Conservation (phyloP, 2,797 vertebrate genomes). For the Poeciliopsis infans region DNA sequence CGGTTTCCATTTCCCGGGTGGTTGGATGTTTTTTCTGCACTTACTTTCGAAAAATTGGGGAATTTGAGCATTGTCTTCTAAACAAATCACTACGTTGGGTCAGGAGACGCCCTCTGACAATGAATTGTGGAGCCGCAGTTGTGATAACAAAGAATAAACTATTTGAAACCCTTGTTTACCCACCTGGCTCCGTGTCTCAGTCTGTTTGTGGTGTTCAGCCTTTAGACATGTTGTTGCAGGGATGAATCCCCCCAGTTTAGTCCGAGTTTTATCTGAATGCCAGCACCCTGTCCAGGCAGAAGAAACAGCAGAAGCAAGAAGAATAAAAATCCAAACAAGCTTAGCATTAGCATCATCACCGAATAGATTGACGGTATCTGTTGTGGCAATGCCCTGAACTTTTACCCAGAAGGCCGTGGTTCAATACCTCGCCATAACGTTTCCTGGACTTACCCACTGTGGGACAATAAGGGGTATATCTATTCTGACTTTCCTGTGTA, state of each 20-base stretch:
- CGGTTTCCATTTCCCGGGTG: conserved; percentile 66
- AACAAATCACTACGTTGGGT: conserved; percentile 63
- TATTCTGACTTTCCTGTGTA: conserved; percentile 17
- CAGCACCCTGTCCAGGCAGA: background rate
- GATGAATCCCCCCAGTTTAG: conserved; percentile 28
- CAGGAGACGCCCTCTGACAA: conserved; percentile 52
- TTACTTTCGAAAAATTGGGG: conserved; percentile 80
- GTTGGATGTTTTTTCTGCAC: conserved; percentile 80
- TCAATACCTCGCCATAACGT: no score
- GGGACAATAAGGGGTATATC: no score
- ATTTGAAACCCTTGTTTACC: conserved; percentile 80
- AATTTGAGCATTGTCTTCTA: conserved; percentile 71
- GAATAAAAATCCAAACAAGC: background rate
- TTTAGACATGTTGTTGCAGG: background rate
- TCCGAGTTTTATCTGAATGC: conserved; percentile 1
- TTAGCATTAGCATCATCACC: conserved; percentile 22
- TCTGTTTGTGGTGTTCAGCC: conserved; percentile 21
- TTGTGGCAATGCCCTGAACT: no score
- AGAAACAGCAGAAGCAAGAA: conserved; percentile 15
- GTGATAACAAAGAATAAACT: conserved; percentile 80
- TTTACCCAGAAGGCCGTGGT: no score
- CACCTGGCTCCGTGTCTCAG: conserved; percentile 45
- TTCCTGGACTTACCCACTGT: no score
- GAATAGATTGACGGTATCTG: conserved; percentile 29
- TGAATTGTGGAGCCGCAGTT: conserved; percentile 74